Conservation (phyloP, 1,140 invertebrate genomes). For the Heliconius hewitsoni region DNA sequence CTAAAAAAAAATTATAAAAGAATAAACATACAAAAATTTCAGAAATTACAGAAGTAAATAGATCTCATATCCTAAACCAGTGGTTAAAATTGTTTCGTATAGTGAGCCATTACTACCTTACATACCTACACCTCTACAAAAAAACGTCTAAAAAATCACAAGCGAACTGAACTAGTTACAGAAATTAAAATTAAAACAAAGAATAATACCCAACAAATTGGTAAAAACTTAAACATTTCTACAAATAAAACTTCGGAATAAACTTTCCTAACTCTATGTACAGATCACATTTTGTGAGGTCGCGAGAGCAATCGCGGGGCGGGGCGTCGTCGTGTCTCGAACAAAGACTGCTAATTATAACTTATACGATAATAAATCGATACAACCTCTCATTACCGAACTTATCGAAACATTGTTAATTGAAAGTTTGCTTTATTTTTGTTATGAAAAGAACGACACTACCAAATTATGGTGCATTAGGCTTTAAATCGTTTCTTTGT, state of each 20-base stretch:
- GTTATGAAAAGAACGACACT: neutral
- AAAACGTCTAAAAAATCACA: too few relatives aligned
- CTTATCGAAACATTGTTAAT: slow-evolving; percentile 73
- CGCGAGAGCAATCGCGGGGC: slow-evolving; percentile 44
- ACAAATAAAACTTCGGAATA: neutral
- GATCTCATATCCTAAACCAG: too few relatives aligned
- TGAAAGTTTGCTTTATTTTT: slow-evolving; percentile 53
- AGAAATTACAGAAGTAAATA: too few relatives aligned
- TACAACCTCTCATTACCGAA: slow-evolving; percentile 68
- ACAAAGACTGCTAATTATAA: slow-evolving; percentile 73
- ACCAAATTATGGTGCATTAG: slow-evolving; percentile 7
- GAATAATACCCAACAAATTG: too few relatives aligned
- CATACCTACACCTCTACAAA: too few relatives aligned
- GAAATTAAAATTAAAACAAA: too few relatives aligned
- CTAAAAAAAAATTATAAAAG: too few relatives aligned
- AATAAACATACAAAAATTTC: too few relatives aligned
- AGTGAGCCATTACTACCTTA: too few relatives aligned
- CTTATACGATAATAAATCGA: slow-evolving; percentile 67
- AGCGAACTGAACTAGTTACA: too few relatives aligned
- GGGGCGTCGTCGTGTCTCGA: slow-evolving; percentile 47
- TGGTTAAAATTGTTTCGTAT: too few relatives aligned
- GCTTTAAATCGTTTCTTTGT: slow-evolving; percentile 47
- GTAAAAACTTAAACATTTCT: too few relatives aligned
- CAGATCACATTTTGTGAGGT: slow-evolving; percentile 52
- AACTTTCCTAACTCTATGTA: slow-evolving; percentile 47